phyloP scores from a whole-genome alignment of 92 coral and sea anemone genomes.

The Desmophyllum pertusum region DNA sequence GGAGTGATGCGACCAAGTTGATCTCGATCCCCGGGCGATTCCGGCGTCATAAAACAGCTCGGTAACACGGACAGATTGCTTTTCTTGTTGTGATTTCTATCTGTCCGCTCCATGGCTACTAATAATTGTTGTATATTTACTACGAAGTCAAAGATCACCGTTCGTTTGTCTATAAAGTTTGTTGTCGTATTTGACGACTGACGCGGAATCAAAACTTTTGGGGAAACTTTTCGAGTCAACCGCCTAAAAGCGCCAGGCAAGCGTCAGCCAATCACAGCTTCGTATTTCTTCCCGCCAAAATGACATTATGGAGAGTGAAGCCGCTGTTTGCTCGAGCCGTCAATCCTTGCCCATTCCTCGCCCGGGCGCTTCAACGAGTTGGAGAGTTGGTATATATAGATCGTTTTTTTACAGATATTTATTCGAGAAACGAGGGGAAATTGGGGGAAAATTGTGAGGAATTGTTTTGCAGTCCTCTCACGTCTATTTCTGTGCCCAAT shows the following conservation, averaged over 20 bases:
- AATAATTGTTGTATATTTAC: neutral
- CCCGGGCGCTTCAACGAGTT: neutral
- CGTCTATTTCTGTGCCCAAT: too few relatives aligned
- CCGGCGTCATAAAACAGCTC: constrained; percentile 72
- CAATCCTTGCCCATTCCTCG: neutral
- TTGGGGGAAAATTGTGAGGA: too few relatives aligned
- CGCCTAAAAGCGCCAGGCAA: constrained; percentile 27
- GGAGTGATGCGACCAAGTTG: constrained; percentile 58
- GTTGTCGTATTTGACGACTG: constrained; percentile 19
- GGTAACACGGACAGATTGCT: constrained; percentile 15
- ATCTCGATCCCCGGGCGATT: constrained; percentile 41
- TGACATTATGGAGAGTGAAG: neutral
- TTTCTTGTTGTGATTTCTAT: constrained; percentile 7
- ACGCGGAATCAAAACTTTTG: constrained; percentile 28
- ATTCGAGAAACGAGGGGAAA: too few relatives aligned
- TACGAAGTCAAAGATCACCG: neutral
- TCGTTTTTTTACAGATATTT: too few relatives aligned
- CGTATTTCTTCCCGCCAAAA: constrained; percentile 54
- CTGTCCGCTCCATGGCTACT: constrained; percentile 44
- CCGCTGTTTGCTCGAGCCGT: constrained; percentile 22
- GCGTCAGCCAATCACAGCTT: constrained; percentile 36
- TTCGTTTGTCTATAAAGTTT: neutral
- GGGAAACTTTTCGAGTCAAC: constrained; percentile 55
- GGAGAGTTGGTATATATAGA: too few relatives aligned
- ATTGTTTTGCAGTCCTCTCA: too few relatives aligned